phyloP scores from a whole-genome alignment of 2,888 invertebrate genomes.

The Harmothoe impar region DNA sequence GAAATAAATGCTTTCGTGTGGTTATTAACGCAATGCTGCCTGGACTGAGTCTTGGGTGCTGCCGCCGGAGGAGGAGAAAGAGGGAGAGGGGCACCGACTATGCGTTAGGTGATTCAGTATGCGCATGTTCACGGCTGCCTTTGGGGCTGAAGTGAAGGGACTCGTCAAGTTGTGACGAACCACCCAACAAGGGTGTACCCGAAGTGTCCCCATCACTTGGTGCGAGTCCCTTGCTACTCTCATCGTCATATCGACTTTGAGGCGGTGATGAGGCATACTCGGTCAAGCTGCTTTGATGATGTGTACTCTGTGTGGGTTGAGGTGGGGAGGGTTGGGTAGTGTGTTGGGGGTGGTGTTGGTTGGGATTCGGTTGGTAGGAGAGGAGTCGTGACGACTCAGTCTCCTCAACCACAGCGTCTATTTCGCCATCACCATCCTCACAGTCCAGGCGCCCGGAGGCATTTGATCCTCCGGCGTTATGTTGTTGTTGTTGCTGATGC shows the following conservation, averaged over 20 bases:
- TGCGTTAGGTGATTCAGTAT: neutral
- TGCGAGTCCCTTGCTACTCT: neutral
- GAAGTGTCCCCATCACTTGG: slow-evolving; percentile 45
- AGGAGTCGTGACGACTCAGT: slow-evolving; percentile 31
- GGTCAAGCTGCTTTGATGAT: slow-evolving; percentile 43
- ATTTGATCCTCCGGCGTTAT: neutral
- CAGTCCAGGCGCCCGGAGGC: neutral
- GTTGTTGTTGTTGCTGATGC: too few relatives aligned
- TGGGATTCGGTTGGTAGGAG: neutral
- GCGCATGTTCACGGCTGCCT: slow-evolving; percentile 22
- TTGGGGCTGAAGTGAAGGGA: neutral
- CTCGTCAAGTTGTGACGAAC: neutral
- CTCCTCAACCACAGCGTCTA: slow-evolving; percentile 51
- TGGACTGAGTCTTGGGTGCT: slow-evolving; percentile 51
- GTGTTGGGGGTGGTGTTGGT: neutral
- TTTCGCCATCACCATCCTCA: slow-evolving; percentile 53
- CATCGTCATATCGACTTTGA: slow-evolving; percentile 47
- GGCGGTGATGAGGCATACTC: slow-evolving; percentile 60
- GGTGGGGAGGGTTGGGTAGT: neutral
- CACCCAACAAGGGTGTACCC: slow-evolving; percentile 19
- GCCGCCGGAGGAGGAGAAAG: neutral
- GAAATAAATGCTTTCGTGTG: slow-evolving; percentile 62
- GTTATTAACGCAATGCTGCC: slow-evolving; percentile 61
- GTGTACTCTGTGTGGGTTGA: slow-evolving; percentile 51
- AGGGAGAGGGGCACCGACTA: slow-evolving; percentile 20